Base-by-base conservation (phyloP, 2,797 vertebrate species). In the Diplodus sargus region DNA sequence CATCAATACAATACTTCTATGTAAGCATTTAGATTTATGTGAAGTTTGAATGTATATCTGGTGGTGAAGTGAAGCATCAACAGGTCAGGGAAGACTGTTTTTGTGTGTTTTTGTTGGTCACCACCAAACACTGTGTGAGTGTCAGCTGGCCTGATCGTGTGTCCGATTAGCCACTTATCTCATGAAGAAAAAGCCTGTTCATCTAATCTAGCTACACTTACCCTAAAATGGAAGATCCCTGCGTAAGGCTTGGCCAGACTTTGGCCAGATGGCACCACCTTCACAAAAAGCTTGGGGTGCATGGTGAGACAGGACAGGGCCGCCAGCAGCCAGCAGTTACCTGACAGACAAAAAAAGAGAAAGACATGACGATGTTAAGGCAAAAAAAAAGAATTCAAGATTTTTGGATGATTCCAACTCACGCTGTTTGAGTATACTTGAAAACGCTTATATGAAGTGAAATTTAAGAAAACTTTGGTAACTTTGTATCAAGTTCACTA, bases 251-350 rank as follows among this genome's bases (percentile, higher is more conserved):
- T 15, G 1, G 82, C 76, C 74, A 96, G 86, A 74, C 88, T 95
- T 82, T 96, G 96, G 54, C 87, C 74, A 4, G 90, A 62, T 2
- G 96, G 95, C 18, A 96, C 95, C 87, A 96, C 96, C 74, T 94
- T 95, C 11, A 81, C 92, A 71, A 96, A 95, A 57, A 96, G 94
- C 0, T 76, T 70, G 7, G 92, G 94, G 72, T 95, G 94, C 77
- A 95, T 90, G 23, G 95, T 95, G 48, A 96, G 94, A 66, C 94
- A 94, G 70, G 95, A 95, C 65, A 96, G 85, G 4, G 96, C 88
- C 0, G 96, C 96, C 67, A 97, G 90, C 66, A 97, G 89, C 96
- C 96, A 96, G 60, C 96, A 96, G 91, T 97, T 86, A 65, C 96
- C 96, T 96, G 86, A 59, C 16, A 17, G 20, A 85, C 42, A 82